phyloP scores from a whole-genome alignment of 2,797 vertebrate species.

The Tinamus major region DNA sequence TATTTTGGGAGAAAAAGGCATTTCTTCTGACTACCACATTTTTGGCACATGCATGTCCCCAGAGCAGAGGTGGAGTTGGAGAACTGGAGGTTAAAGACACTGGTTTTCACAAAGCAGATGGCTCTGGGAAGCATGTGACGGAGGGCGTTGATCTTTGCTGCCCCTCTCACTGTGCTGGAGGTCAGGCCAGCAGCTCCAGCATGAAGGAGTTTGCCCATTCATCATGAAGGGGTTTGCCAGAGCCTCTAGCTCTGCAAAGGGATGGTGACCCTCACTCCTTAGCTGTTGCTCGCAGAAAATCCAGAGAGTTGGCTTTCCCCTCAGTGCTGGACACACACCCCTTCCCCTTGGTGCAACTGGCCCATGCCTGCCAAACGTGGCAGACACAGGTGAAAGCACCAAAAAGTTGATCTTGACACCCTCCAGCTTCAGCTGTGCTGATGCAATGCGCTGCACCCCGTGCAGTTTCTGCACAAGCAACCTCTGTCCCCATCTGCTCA shows the following conservation, averaged over 20 bases:
- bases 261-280: background rate
- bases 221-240: background rate
- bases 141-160: background rate
- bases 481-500: background rate
- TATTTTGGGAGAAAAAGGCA: background rate
- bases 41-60: background rate
- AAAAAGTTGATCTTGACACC: background rate
- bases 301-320: background rate
- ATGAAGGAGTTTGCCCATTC: background rate
- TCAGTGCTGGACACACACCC: too few relatives aligned
- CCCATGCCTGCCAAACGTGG: too few relatives aligned
- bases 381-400: background rate
- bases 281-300: background rate
- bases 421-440: background rate
- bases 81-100: background rate
- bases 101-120: background rate
- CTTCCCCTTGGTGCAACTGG: too few relatives aligned
- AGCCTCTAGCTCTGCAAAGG: background rate
- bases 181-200: background rate
- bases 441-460: background rate
- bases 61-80: background rate
- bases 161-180: background rate
- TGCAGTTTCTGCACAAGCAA: background rate
- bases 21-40: background rate
- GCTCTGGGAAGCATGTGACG: background rate